phyloP scores from a whole-genome alignment of 2,797 vertebrate species.

The Ctenosaura bakeri region DNA sequence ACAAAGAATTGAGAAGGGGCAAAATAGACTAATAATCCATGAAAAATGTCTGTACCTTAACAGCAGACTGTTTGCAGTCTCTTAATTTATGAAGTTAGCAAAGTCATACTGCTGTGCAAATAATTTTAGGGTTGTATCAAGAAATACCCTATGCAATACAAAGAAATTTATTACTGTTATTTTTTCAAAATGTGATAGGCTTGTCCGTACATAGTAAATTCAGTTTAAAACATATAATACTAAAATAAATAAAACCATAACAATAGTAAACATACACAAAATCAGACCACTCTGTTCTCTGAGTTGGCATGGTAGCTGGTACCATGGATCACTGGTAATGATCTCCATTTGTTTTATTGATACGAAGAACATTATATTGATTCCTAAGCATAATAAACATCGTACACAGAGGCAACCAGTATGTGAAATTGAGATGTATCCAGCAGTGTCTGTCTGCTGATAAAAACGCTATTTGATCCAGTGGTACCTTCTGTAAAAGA shows the following conservation, averaged over 20 bases:
- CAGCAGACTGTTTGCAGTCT: background rate
- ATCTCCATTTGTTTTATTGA: conserved; percentile 34
- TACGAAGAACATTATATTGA: conserved; percentile 23
- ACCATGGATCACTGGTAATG: conserved; percentile 36
- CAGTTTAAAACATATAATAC: background rate
- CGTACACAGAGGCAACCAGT: background rate
- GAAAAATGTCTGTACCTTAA: background rate
- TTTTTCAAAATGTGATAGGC: background rate
- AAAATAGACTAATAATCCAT: background rate
- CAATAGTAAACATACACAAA: background rate
- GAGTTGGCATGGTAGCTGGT: conserved; percentile 30
- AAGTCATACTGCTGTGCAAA: background rate
- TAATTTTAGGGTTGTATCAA: background rate
- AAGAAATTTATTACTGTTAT: background rate
- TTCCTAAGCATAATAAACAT: background rate
- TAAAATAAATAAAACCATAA: background rate
- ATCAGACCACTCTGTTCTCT: background rate
- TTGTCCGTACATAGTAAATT: background rate
- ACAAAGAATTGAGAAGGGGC: background rate
- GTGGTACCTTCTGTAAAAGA: background rate
- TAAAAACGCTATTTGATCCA: background rate
- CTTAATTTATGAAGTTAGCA: too few species aligned
- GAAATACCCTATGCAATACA: conserved; percentile 15
- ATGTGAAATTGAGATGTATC: background rate
- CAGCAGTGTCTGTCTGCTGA: background rate